Evolutionary conservation across 2,113 vertebrate genomes (phyloP), one percentile per base, ranked within the genome.

Genomic region (Hemichromis elongatus): DNA sequence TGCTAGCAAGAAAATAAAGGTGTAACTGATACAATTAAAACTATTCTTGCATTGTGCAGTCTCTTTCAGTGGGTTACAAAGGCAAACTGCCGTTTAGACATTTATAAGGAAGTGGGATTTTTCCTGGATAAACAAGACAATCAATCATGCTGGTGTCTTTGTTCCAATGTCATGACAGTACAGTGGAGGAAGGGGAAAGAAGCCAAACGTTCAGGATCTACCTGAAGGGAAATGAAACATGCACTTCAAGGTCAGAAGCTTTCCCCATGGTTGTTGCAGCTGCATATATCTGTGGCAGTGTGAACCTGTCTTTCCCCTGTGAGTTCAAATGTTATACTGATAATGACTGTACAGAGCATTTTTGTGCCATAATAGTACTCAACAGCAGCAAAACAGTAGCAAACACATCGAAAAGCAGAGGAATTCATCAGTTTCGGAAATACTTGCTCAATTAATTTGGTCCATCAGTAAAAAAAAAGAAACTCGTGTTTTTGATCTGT

Each of bases 51-150:
- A 24, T 68, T 68, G 12, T 68, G 35, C 1, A 26, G 37, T 18
- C 63, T 26, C 37, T 37, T 26, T 1, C 63, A 18, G 33, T 3
- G 40, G 54, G 80, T 82, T 82, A 87, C 28, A 14, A 54, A 77
- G 77, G 37, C 47, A 87, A 90, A 90, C 83, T 87, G 81, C 83
- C 90, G 73, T 92, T 87, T 77, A 79, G 47, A 80, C 81, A 35
- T 54, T 93, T 84, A 37, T 45, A 21, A 42, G 37, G 30, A 35
- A 63, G 59, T 63, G 30, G 59, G 9, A 35, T 35, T 63, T 63
- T 63, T 3, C 59, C 59, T 63, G 30, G 59, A 0, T 28, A 59
- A 8, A 63, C 18, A 63, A 35, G 30, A 63, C 35, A 63, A 35
- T 63, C 59, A 63, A 35, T 35, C 30, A 63, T 63, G 59, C 59